Conservation (phyloP, 2,113 vertebrate species). For the human region DNA sequence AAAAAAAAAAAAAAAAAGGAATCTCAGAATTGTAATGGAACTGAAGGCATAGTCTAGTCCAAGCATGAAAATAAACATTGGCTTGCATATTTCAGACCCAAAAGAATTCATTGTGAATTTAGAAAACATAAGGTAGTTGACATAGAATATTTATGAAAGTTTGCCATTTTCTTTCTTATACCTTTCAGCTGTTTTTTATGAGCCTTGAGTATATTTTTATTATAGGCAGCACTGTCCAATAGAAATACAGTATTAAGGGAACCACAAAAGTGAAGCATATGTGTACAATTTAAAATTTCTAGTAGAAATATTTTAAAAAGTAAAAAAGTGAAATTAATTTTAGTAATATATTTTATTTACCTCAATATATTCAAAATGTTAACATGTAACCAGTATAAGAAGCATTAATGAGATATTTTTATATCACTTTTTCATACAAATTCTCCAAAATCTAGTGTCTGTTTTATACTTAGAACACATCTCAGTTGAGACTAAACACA, state of each 20-base stretch:
- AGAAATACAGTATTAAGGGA: not conserved
- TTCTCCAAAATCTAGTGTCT: not conserved
- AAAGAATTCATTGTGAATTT: slow-evolving; percentile 47
- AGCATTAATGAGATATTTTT: not conserved
- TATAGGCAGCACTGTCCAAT: not conserved
- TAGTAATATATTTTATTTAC: not conserved
- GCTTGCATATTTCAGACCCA: slow-evolving; percentile 4
- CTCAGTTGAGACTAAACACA: not conserved
- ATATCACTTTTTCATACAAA: not conserved
- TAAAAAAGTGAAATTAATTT: not conserved
- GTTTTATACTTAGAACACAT: not conserved
- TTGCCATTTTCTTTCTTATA: not conserved
- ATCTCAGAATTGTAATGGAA: slow-evolving; percentile 35
- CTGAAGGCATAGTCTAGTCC: slow-evolving; percentile 3
- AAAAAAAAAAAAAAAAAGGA: not conserved
- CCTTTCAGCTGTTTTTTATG: slow-evolving; percentile 4
- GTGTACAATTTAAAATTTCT: not conserved
- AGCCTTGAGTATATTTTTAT: not conserved
- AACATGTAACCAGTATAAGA: not conserved
- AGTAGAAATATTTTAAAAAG: not conserved
- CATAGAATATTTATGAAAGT: not conserved
- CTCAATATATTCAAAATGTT: not conserved
- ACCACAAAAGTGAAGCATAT: not conserved
- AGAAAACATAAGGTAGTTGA: slow-evolving; percentile 24
- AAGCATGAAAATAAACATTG: slow-evolving; percentile 43